phyloP scores from a whole-genome alignment of 30 jellyfish, hydroid and myxozoan genomes.

The Hydra vulgaris region DNA sequence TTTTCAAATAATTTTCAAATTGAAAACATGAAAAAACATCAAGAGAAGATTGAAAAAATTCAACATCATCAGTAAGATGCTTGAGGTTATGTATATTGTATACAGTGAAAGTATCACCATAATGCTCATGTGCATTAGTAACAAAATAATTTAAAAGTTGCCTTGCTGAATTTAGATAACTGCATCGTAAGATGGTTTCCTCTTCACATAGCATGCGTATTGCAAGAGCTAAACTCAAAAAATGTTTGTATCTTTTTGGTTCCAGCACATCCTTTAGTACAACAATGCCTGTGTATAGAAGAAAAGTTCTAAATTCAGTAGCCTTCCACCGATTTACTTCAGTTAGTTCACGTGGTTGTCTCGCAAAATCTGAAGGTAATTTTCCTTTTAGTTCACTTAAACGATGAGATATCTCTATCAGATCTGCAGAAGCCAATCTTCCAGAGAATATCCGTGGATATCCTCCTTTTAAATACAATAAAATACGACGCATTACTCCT shows the following conservation, averaged over 20 bases:
- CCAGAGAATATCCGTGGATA: not conserved
- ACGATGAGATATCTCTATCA: not conserved
- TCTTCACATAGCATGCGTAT: not conserved
- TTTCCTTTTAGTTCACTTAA: not conserved
- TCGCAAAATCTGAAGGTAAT: not conserved
- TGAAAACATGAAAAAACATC: not conserved
- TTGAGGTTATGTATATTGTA: not conserved
- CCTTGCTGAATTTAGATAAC: not conserved
- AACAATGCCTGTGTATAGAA: not conserved
- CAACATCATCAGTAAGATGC: not conserved
- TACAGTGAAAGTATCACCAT: not conserved
- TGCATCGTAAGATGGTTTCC: not conserved
- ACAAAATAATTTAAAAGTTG: not conserved
- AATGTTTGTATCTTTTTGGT: not conserved
- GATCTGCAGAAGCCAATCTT: not conserved
- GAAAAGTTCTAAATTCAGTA: not conserved
- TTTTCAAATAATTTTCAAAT: not conserved
- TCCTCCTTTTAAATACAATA: not conserved
- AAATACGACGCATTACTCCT: constrained; percentile 14
- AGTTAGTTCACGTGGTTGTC: not conserved
- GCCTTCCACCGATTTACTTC: not conserved
- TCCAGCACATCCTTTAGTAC: not conserved
- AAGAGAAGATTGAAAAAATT: not conserved
- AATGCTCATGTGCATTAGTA: not conserved
- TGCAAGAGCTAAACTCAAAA: not conserved